These are phyloP conservation scores for Dicycla oo DNA, from an alignment of 2,888 invertebrate genomes.

Conservation along the genomic window DNA sequence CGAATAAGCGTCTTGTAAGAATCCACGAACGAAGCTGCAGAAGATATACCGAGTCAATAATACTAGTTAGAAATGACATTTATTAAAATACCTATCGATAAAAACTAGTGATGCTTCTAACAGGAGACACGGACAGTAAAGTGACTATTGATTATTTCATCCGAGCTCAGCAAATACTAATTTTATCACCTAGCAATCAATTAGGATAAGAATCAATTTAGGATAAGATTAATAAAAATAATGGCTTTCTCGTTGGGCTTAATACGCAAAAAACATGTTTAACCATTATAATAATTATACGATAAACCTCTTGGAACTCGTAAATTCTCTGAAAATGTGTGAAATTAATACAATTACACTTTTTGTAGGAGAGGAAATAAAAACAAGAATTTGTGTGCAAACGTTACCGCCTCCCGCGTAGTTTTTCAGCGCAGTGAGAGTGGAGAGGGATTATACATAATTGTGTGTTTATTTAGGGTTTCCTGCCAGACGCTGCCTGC, in stretches of 20 bases:
- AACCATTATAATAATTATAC: conserved; percentile 33
- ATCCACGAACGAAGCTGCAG: conserved; percentile 5
- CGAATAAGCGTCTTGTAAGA: conserved; percentile 4
- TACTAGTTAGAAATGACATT: conserved; percentile 33
- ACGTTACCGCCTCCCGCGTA: conserved; percentile 72
- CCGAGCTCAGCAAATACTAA: background rate
- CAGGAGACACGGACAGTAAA: background rate
- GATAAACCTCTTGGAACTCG: conserved; percentile 23
- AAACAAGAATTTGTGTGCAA: conserved; percentile 62
- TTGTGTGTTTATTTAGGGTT: conserved; percentile 84
- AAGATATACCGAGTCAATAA: conserved; percentile 22
- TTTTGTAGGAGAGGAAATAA: conserved; percentile 36
- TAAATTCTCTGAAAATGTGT: conserved; percentile 36
- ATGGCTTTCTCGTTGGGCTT: conserved; percentile 3
- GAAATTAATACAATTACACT: conserved; percentile 57
- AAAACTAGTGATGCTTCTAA: conserved; percentile 20
- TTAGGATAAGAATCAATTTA: no score
- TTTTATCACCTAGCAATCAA: no score
- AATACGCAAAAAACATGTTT: background rate
- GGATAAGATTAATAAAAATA: background rate
- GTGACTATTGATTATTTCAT: conserved; percentile 4
- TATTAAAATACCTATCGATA: conserved; percentile 16
- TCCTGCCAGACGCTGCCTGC: conserved; percentile 73
- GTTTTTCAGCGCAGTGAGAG: conserved; percentile 78
- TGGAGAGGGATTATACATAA: conserved; percentile 78